phyloP scores from a whole-genome alignment of 2,888 invertebrate genomes.

The Spodoptera littoralis region DNA sequence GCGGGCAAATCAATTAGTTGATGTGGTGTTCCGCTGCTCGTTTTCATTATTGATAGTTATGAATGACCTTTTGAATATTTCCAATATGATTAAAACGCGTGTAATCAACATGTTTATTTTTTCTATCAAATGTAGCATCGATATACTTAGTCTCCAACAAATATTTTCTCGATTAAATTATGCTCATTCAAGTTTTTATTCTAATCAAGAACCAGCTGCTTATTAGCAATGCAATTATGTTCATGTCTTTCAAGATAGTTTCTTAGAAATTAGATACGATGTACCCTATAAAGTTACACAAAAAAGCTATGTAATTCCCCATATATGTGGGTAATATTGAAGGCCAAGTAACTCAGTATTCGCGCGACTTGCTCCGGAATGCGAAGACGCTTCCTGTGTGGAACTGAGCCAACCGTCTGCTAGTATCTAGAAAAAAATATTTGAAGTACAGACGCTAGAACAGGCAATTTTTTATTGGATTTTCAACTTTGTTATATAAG shows the following conservation, averaged over 20 bases:
- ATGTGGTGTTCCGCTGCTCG: background rate
- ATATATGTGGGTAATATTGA: slow-evolving; percentile 21
- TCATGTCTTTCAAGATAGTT: too few species aligned
- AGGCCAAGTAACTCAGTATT: slow-evolving; percentile 29
- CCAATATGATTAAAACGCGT: too few species aligned
- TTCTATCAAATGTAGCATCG: too few species aligned
- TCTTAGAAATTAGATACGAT: too few species aligned
- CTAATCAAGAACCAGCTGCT: too few species aligned
- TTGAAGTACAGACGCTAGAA: slow-evolving; percentile 28
- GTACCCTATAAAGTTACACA: background rate
- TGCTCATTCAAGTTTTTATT: too few species aligned
- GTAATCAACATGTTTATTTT: too few species aligned
- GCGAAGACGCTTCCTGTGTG: slow-evolving; percentile 55
- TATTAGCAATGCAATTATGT: too few species aligned
- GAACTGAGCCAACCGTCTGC: slow-evolving; percentile 57
- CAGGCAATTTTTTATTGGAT: too few species aligned
- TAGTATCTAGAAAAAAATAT: slow-evolving; percentile 50
- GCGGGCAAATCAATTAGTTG: slow-evolving; percentile 22
- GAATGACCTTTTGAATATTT: background rate
- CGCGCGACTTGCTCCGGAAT: slow-evolving; percentile 50
- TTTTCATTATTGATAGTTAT: background rate
- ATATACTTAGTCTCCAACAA: too few species aligned
- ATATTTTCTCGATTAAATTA: too few species aligned
- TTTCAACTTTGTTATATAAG: too few species aligned
- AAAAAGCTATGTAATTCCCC: slow-evolving; percentile 7